phyloP scores from a whole-genome alignment of 2,797 vertebrate species.

The Rhyacichthys aspro region DNA sequence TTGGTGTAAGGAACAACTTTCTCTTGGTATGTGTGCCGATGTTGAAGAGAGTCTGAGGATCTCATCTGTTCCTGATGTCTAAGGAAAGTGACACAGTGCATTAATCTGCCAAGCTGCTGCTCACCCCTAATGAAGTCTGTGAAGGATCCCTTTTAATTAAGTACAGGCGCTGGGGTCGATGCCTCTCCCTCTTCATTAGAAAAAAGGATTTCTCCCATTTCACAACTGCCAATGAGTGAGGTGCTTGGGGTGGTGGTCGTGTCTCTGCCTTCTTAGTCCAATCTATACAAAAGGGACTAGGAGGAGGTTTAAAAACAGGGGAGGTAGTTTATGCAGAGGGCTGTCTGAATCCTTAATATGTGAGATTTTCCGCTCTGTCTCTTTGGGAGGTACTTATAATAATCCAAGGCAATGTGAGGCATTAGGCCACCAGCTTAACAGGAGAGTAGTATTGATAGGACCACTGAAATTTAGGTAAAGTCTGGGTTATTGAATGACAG shows the following conservation, averaged over 20 bases:
- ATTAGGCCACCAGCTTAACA: slow-evolving; percentile 60
- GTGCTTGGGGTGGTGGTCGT: slow-evolving; percentile 51
- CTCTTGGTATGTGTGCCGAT: slow-evolving; percentile 25
- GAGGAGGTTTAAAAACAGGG: slow-evolving; percentile 47
- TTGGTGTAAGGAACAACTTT: slow-evolving; percentile 43
- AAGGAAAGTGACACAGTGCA: slow-evolving; percentile 75
- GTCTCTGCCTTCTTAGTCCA: slow-evolving; percentile 59
- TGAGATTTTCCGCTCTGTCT: slow-evolving; percentile 61
- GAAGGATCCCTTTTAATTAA: slow-evolving; percentile 85
- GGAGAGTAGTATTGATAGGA: slow-evolving; percentile 48
- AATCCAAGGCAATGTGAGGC: slow-evolving; percentile 68
- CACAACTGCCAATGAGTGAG: slow-evolving; percentile 69
- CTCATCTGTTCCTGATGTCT: slow-evolving; percentile 68
- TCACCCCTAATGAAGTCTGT: slow-evolving; percentile 83
- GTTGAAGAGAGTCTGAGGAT: slow-evolving; percentile 58
- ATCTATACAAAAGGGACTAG: slow-evolving; percentile 51
- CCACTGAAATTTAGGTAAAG: slow-evolving; percentile 36
- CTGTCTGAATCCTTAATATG: slow-evolving; percentile 47
- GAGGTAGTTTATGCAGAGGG: slow-evolving; percentile 55
- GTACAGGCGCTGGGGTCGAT: slow-evolving; percentile 74
- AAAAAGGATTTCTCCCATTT: slow-evolving; percentile 69
- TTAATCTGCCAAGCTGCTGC: slow-evolving; percentile 75
- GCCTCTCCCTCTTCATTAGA: slow-evolving; percentile 78
- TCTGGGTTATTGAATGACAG: slow-evolving; percentile 41
- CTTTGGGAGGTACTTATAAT: slow-evolving; percentile 63